Evolutionary conservation across 2,888 invertebrate species (phyloP).

Genomic region (Drosophila picticornis): DNA sequence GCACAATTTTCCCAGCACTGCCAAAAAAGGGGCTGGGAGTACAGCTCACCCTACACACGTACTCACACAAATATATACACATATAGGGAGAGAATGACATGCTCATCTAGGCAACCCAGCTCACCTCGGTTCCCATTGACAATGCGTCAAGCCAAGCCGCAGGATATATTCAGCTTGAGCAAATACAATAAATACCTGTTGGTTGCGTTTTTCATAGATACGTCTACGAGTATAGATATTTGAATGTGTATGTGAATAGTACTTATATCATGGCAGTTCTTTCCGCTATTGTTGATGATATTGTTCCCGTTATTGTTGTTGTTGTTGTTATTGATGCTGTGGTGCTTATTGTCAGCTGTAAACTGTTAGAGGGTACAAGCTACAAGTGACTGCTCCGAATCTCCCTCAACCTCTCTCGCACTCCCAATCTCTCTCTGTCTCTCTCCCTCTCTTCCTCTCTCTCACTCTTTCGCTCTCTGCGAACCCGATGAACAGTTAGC

Average conservation of each 20-base stretch:
- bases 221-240: conserved; percentile 14
- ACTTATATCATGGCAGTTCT: conserved; percentile 56
- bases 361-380: conserved; percentile 58
- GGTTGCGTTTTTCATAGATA: conserved; percentile 57
- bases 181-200: conserved; percentile 81
- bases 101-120: conserved; percentile 41
- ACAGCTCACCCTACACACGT: conserved; percentile 8
- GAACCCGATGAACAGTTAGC: conserved; percentile 55
- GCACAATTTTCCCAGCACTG: conserved; percentile 64
- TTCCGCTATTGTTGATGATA: conserved; percentile 65
- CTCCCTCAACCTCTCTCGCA: neutral
- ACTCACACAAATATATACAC: neutral
- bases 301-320: conserved; percentile 34
- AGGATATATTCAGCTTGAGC: conserved; percentile 76
- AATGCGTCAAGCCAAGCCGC: conserved; percentile 76
- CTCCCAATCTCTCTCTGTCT: conserved; percentile 1
- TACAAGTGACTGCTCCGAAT: conserved; percentile 59
- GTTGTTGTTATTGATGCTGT: conserved; percentile 29
- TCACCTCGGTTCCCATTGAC: conserved; percentile 63
- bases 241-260: conserved; percentile 25
- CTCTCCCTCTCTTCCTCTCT: neutral
- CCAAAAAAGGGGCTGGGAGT: conserved; percentile 33
- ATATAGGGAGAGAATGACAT: conserved; percentile 7
- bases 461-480: neutral
- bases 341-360: conserved; percentile 56